Base-by-base conservation (phyloP, 1,140 invertebrate species). In the Cotesia glomerata region DNA sequence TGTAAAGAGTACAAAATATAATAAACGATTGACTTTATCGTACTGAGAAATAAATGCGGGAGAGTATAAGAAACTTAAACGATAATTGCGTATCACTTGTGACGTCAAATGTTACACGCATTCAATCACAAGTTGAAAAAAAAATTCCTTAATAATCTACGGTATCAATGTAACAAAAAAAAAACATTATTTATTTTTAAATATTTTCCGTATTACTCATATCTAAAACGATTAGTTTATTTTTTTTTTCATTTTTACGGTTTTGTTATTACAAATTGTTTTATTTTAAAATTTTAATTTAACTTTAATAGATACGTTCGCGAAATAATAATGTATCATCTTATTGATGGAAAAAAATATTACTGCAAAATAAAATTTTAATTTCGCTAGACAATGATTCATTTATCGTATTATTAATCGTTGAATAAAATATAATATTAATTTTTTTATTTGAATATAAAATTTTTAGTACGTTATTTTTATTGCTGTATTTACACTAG, bases 61-160 rank as follows among this genome's bases (percentile, higher is more conserved):
- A 11, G 11, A 45, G 39, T 9, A 45, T 45, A 45, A 45, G 39
- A 45, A 45, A 45, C 39, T 45, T 45, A 2, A 45, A 45, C n/a
- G 63, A 65, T 65, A 65, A 65, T 65, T 65, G 11, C 63, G 63
- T 45, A 65, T 65, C 63, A 65, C 14, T n/a, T 49, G 36, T 65
- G 63, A 65, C 63, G 63, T 65, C 63, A 65, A 45, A 16, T 8
- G 14, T 49, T 65, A 54, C 52, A 18, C 34, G 34, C 34, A 26
- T 61, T 32, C 32, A 61, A 18, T 13, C 18, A 61, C 59, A 4
- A 16, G 9, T 14, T 56, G 8, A 18, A 56, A 56, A 11, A 61
- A 61, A 61, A 18, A 26, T 45, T 45, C 8, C 39, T 45, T 11
- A 61, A 61, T 5, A 61, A 61, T 32, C 59, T 26, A 45, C 59